These are phyloP conservation scores for Neodiprion virginianus DNA, from an alignment of 1,140 invertebrate species.

Conservation along the genomic window DNA sequence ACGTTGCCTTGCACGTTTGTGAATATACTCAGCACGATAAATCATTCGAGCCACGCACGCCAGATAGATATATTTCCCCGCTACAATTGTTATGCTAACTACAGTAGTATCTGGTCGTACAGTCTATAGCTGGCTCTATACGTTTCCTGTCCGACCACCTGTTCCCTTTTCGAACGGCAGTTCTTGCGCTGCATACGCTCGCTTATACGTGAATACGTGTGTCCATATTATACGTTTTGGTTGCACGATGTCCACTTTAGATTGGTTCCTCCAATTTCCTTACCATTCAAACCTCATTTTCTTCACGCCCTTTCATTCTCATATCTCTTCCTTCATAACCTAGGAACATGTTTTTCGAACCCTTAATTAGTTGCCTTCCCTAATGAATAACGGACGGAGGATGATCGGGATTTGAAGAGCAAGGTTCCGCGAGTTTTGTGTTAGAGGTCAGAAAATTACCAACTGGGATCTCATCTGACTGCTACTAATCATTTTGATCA, in stretches of 20 bases:
- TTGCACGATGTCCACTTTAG: too few species aligned
- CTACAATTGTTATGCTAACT: constrained; percentile 61
- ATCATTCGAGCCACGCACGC: constrained; percentile 49
- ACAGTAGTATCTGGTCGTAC: constrained; percentile 58
- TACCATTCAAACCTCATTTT: too few species aligned
- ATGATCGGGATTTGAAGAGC: too few species aligned
- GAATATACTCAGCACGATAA: constrained; percentile 38
- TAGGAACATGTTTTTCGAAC: too few species aligned
- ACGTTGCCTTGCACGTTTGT: not conserved
- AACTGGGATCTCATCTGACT: too few species aligned
- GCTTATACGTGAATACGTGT: not conserved
- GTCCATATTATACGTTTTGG: too few species aligned
- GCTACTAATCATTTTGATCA: too few species aligned
- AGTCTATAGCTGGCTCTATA: constrained; percentile 37
- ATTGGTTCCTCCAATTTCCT: too few species aligned
- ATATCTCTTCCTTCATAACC: too few species aligned
- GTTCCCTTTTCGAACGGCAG: constrained; percentile 51
- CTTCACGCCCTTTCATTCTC: too few species aligned
- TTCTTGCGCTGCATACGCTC: constrained; percentile 1
- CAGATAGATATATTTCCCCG: constrained; percentile 41
- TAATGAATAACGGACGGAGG: too few species aligned
- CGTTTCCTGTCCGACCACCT: constrained; percentile 58
- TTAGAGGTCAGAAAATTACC: not conserved
- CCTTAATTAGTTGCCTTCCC: too few species aligned
- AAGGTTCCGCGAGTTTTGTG: not conserved